Base-by-base conservation (phyloP, 2,113 vertebrate genomes). In the Megaleporinus macrocephalus region DNA sequence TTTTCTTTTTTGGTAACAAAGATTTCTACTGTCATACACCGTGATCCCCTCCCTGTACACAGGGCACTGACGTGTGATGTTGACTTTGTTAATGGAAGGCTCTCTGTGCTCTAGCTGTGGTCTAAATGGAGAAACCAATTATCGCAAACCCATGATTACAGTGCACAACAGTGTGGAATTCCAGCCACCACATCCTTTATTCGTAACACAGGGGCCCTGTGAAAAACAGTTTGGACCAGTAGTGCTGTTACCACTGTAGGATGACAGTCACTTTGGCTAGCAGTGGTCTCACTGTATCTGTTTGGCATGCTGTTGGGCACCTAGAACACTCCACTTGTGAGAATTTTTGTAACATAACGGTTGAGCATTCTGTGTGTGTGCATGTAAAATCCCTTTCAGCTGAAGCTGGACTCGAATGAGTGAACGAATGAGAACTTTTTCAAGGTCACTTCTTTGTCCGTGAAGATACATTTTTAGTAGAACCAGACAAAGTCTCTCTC, bases 381-480 rank as follows among this genome's bases (percentile, higher is more conserved):
- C 20, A 57, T 18, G 24, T 36, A 62, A 24, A 63, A n/a, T 44
- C 22, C 66, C 33, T 70, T 41, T 87, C 78, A 84, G 84, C 84
- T 88, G 86, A 79, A 73, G 82, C 85, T 77, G 84, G 74, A 57
- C 53, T 2, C 18, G 20, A 55, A 55, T 55, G 53, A 59, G 57
- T 55, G 51, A 55, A 20, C 51, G 51, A 55, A 55, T 80, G 84
- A 88, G 70, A 6, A 84, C 84, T 85, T 88, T 66, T 79, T 81
- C 88, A 83, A 74, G 71, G 80, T 76, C 78, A 84, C 27, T 59
- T 76, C 33, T 51, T 55, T 69, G 24, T 69, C 79, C 30, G 55
- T 66, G 63, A 72, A 81, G 47, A 36, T 33, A 61, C 15, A 47
- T 26, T 73, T 51, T 62, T 53, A 27, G 16, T 73, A 66, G 72